Conservation (phyloP, 2,888 invertebrate species). For the Tipula helvola region DNA sequence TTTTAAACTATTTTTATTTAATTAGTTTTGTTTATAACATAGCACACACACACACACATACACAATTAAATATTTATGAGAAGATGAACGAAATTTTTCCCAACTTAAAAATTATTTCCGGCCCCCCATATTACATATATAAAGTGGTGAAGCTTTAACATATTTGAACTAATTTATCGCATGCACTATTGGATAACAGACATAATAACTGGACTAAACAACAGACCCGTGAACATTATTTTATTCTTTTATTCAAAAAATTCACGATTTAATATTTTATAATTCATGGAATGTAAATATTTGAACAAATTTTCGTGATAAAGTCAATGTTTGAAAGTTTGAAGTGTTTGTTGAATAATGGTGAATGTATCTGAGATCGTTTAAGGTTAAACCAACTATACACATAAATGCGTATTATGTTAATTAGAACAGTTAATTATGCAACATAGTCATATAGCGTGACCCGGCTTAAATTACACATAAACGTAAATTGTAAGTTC, state of each 20-base stretch:
- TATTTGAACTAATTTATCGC: background rate
- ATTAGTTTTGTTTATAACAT: background rate
- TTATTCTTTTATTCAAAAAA: background rate
- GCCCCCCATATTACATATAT: background rate
- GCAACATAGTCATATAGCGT: background rate
- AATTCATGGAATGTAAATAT: background rate
- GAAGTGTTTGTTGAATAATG: background rate
- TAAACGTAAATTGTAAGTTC: background rate
- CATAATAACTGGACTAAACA: background rate
- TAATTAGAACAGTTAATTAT: background rate
- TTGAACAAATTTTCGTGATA: background rate
- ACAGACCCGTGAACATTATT: background rate
- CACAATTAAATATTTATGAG: background rate
- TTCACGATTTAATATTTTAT: background rate
- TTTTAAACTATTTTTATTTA: background rate
- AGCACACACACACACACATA: background rate
- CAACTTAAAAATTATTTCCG: background rate
- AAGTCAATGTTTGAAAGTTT: background rate
- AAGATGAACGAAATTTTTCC: background rate
- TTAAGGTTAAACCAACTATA: background rate
- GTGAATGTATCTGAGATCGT: background rate
- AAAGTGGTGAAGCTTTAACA: background rate
- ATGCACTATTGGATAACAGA: background rate
- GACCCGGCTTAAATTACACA: background rate
- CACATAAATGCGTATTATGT: background rate